Base-by-base conservation (phyloP, 2,113 vertebrate genomes). In the Turnix velox region DNA sequence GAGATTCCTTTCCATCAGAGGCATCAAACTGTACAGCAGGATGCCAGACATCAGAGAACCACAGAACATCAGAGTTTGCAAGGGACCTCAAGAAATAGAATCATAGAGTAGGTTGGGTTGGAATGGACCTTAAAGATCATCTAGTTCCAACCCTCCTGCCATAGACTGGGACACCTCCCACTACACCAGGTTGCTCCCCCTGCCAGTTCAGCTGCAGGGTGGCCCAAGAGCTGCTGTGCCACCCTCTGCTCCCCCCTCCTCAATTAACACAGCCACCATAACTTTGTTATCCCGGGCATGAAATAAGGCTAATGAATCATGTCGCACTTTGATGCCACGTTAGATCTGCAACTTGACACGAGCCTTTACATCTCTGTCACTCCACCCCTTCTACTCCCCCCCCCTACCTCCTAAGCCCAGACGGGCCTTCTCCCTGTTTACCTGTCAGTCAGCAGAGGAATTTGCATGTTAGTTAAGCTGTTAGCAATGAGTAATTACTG, bases 391-490 rank as follows among this genome's bases (percentile, higher is more conserved):
- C 81, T 6, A 3, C 83, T 81, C 73, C 58, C 89, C 35, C 61
- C 66, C n/a, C n/a, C n/a, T n/a, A n/a, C n/a, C n/a, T n/a, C n/a
- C n/a, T n/a, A 59, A 9, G 51, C 22, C 57, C 82, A 31, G 82
- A 81, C 93, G 22, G 63, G 22, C 72, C 91, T 24, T 37, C 85
- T 89, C 80, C 6, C 71, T 87, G 59, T 93, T 94, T 92, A 94
- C 96, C 95, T 90, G 90, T 87, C 90, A 96, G 73, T 93, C 84
- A 95, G 89, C 88, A 12, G 68, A 23, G 48, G 95, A 90, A 96
- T 95, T 94, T 95, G 95, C 93, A 90, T 93, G 93, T 95, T 91
- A 93, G 95, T 96, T 96, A 96, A 96, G 95, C 88, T 88, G 75
- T 95, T 96, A 95, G 92, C 52, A 89, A 89, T 87, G 94, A 96